These are phyloP conservation scores for Peromyscus melanophrys DNA, from an alignment of 2,797 vertebrate species.

Conservation along the genomic window DNA sequence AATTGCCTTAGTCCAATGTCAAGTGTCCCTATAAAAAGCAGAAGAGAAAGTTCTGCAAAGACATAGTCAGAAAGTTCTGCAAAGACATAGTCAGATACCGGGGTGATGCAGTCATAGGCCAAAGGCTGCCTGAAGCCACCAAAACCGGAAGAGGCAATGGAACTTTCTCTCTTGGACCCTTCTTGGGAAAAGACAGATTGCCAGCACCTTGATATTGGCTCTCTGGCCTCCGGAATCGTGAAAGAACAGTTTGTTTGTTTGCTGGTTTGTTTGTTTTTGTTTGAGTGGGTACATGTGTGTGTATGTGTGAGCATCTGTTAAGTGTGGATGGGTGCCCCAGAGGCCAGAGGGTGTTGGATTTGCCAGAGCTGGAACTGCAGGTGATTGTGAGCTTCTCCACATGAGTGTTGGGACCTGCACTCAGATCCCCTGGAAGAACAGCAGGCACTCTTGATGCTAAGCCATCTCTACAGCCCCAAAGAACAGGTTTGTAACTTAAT, in stretches of 20 bases:
- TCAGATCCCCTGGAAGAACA: not conserved
- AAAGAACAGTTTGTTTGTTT: not conserved
- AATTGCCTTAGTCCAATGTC: constrained; percentile 6
- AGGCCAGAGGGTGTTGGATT: not conserved
- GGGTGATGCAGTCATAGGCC: not conserved
- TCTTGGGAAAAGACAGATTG: not conserved
- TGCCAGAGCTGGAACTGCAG: not conserved
- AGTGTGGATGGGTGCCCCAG: not conserved
- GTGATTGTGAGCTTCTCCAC: not conserved
- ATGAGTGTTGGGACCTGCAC: not conserved
- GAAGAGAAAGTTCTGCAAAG: not conserved
- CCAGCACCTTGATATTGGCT: not conserved
- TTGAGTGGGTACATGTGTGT: no score
- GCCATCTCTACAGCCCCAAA: not conserved
- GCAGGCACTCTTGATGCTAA: not conserved
- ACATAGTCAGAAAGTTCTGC: not conserved
- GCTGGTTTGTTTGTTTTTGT: not conserved
- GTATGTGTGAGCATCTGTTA: no score
- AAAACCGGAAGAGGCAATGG: not conserved
- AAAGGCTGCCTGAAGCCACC: not conserved
- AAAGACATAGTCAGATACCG: not conserved
- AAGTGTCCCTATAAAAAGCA: not conserved
- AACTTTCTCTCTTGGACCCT: not conserved
- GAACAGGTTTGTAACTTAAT: not conserved
- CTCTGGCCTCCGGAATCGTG: not conserved